Percentiles rank a stretch among this genome's conserved stretches.
phyloP scores from a whole-genome alignment of 1,140 invertebrate genomes.

The Potamilus streckersoni region DNA sequence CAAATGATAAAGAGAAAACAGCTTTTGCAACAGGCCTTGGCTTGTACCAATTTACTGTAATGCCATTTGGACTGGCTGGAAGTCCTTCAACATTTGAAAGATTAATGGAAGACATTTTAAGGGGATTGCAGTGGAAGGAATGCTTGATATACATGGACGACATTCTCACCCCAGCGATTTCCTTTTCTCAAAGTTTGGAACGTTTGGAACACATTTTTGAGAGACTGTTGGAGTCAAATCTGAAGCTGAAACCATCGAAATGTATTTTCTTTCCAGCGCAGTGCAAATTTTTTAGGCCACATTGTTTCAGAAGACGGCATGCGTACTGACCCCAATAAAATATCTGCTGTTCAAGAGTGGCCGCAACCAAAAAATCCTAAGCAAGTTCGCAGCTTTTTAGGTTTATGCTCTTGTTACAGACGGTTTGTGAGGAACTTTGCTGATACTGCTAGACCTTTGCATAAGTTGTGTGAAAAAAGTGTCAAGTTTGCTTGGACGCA shows the following conservation, averaged over 20 bases:
- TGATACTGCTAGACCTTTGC: constrained; percentile 24
- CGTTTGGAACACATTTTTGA: constrained; percentile 24
- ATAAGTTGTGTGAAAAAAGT: constrained; percentile 7
- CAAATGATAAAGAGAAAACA: too few relatives aligned
- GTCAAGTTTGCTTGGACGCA: constrained; percentile 7
- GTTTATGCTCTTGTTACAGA: constrained; percentile 21
- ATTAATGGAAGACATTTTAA: too few relatives aligned
- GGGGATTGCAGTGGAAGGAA: too few relatives aligned
- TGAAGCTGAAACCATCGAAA: constrained; percentile 27
- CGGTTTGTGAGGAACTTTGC: constrained; percentile 15
- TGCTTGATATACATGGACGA: too few relatives aligned
- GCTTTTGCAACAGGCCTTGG: too few relatives aligned
- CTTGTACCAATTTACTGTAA: too few relatives aligned
- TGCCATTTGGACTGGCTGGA: too few relatives aligned
- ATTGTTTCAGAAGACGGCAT: too few relatives aligned
- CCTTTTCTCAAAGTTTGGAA: not conserved
- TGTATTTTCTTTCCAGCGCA: constrained; percentile 34
- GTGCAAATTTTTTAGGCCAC: constrained; percentile 8
- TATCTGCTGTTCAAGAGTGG: too few relatives aligned
- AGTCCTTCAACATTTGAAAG: too few relatives aligned
- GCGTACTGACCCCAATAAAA: constrained; percentile 7
- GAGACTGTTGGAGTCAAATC: constrained; percentile 11
- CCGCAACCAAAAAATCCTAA: constrained; percentile 20
- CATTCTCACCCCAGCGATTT: too few relatives aligned
- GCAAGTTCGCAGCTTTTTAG: constrained; percentile 27